phyloP scores from a whole-genome alignment of 2,113 vertebrate species.

The Leptocoma aspasia region DNA sequence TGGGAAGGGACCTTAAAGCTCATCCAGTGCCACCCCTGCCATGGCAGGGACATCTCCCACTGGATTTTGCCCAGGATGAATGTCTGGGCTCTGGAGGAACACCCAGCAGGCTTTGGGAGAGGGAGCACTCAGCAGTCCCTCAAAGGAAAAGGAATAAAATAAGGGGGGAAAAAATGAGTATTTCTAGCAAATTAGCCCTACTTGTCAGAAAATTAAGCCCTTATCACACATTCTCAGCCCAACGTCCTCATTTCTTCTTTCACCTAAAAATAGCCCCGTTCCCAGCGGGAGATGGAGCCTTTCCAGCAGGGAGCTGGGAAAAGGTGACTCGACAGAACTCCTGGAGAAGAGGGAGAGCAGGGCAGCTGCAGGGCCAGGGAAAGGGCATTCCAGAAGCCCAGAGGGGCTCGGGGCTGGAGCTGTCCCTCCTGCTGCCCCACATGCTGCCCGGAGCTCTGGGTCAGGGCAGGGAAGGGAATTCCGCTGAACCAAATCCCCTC shows the following conservation, averaged over 20 bases:
- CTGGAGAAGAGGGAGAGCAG: background rate
- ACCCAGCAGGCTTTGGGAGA: background rate
- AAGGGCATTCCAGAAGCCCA: background rate
- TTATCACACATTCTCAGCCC: background rate
- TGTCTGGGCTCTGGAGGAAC: background rate
- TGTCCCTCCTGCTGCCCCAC: background rate
- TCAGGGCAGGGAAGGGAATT: background rate
- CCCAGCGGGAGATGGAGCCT: background rate
- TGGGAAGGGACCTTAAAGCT: too few relatives aligned
- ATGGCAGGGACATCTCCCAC: too few relatives aligned
- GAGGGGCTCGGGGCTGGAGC: background rate
- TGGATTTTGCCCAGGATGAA: background rate
- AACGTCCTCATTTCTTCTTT: background rate
- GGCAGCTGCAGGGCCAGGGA: background rate
- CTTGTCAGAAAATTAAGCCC: background rate
- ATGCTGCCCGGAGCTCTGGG: background rate
- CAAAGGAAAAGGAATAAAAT: background rate
- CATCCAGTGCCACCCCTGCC: too few relatives aligned
- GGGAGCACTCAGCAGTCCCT: background rate
- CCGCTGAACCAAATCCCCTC: background rate
- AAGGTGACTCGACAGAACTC: background rate
- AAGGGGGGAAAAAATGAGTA: accelerated
- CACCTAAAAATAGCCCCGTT: background rate
- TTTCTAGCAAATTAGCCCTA: background rate
- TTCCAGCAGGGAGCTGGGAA: background rate